These are phyloP conservation scores for Schizotus pectinicornis DNA, from an alignment of 2,888 invertebrate species.

Conservation along the genomic window DNA sequence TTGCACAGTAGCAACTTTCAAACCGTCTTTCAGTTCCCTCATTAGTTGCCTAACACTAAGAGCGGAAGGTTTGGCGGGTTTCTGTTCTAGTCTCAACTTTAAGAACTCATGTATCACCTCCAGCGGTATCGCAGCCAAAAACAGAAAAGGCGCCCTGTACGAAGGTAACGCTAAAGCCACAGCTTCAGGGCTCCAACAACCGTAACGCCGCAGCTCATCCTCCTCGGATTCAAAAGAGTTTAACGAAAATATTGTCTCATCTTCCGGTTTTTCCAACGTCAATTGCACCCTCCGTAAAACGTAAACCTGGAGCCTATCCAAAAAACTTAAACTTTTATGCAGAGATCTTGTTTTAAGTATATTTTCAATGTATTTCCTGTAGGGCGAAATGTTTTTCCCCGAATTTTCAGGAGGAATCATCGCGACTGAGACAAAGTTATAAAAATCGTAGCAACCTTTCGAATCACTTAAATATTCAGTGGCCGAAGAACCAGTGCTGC, in stretches of 20 bases:
- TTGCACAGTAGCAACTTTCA: slow-evolving; percentile 82
- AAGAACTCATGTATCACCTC: slow-evolving; percentile 94
- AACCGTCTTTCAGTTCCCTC: slow-evolving; percentile 84
- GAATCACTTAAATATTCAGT: slow-evolving; percentile 42
- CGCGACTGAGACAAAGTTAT: slow-evolving; percentile 59
- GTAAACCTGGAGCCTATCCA: slow-evolving; percentile 74
- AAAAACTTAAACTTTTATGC: slow-evolving; percentile 78
- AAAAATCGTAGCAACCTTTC: slow-evolving; percentile 44
- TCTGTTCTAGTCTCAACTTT: slow-evolving; percentile 81
- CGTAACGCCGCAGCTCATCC: slow-evolving; percentile 68
- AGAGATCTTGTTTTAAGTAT: slow-evolving; percentile 87
- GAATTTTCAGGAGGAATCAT: slow-evolving; percentile 29
- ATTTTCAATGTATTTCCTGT: slow-evolving; percentile 83
- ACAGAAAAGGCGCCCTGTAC: slow-evolving; percentile 83
- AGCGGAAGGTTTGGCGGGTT: slow-evolving; percentile 82
- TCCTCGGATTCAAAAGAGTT: slow-evolving; percentile 53
- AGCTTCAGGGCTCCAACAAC: slow-evolving; percentile 80
- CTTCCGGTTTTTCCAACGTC: slow-evolving; percentile 68
- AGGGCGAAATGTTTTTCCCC: slow-evolving; percentile 48
- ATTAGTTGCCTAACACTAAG: slow-evolving; percentile 82
- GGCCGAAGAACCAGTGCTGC: slow-evolving; percentile 53
- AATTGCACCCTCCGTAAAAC: slow-evolving; percentile 74
- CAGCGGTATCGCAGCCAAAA: slow-evolving; percentile 83
- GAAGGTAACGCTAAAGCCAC: slow-evolving; percentile 81
- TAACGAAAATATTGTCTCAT: slow-evolving; percentile 46